These are phyloP conservation scores for Drosophila mojavensis DNA, from an alignment of 1,140 invertebrate genomes.

Conservation along the genomic window DNA sequence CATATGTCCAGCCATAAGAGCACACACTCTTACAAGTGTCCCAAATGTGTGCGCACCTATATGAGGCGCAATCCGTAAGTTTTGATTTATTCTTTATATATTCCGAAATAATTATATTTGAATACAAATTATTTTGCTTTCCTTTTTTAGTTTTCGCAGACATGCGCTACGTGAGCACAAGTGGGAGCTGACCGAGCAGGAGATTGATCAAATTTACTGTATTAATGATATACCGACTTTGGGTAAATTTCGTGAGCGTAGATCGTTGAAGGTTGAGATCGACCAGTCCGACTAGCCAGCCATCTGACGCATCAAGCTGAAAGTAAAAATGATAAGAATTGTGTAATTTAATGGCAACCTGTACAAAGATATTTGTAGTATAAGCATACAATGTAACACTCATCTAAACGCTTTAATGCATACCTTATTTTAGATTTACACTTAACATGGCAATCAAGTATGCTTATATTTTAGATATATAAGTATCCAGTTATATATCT, in stretches of 20 bases:
- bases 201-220: constrained; percentile 38
- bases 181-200: constrained; percentile 42
- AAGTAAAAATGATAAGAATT: constrained; percentile 1
- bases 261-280: constrained; percentile 1
- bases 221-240: not conserved
- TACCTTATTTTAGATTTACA: constrained; percentile 1
- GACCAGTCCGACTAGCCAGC: constrained; percentile 20
- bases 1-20: constrained; percentile 52
- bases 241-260: constrained; percentile 5
- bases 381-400: constrained; percentile 3
- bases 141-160: constrained; percentile 39
- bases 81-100: not conserved
- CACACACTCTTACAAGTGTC: constrained; percentile 53
- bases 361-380: constrained; percentile 26
- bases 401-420: not conserved
- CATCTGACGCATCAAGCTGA: constrained; percentile 11
- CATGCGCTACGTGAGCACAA: constrained; percentile 59
- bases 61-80: constrained; percentile 62
- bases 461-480: not conserved
- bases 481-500: not conserved
- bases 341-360: constrained; percentile 10
- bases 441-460: not conserved
- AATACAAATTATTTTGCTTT: not conserved
- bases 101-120: not conserved
- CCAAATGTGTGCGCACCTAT: constrained; percentile 59